phyloP scores from a whole-genome alignment of 1,140 invertebrate genomes.

The Bombus difficillimus region DNA sequence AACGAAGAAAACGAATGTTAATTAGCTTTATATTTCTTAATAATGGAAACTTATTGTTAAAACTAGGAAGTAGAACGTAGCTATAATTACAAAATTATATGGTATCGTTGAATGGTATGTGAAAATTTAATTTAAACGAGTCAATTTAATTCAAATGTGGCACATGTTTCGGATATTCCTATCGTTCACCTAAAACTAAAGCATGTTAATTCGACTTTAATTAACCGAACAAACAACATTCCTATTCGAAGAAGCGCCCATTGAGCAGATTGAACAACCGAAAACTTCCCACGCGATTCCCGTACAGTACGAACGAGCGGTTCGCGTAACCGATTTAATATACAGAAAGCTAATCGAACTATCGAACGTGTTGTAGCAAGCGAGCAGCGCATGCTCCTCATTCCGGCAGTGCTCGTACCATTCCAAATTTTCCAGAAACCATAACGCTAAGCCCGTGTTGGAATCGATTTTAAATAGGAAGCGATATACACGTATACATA shows the following conservation, averaged over 20 bases:
- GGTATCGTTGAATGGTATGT: not conserved
- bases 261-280: not conserved
- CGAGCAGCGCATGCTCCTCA: not conserved
- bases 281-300: not conserved
- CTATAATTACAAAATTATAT: not conserved
- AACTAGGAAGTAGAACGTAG: too few relatives aligned
- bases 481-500: not conserved
- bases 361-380: not conserved
- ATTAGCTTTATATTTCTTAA: too few relatives aligned
- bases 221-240: not conserved
- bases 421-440: not conserved
- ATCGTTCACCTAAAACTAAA: too few relatives aligned
- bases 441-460: not conserved
- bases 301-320: not conserved
- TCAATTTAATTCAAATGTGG: too few relatives aligned
- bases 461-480: not conserved
- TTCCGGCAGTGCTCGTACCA: too few relatives aligned
- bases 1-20: too few relatives aligned
- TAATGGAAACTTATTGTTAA: too few relatives aligned
- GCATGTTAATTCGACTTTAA: not conserved
- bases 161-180: too few relatives aligned
- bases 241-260: not conserved
- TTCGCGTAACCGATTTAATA: not conserved
- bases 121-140: too few relatives aligned
- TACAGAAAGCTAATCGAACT: not conserved